Evolutionary conservation across 2,113 vertebrate genomes (phyloP).

Genomic region (Paraplagusia blochii): DNA sequence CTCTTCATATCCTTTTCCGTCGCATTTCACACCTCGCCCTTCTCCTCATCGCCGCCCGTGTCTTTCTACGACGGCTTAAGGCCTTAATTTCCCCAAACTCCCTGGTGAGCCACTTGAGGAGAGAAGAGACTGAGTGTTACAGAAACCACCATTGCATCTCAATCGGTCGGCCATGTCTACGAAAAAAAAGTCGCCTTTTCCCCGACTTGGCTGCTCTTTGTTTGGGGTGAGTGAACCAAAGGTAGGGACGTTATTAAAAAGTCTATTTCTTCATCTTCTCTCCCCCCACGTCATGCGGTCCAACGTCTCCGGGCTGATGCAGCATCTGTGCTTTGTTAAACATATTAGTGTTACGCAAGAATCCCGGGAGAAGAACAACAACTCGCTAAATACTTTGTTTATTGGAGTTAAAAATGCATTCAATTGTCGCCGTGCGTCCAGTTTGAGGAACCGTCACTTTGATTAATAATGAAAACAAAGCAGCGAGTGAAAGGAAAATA

Average conservation of each 20-base stretch:
- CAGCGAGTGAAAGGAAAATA: slow-evolving; percentile 49
- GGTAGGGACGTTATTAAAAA: slow-evolving; percentile 46
- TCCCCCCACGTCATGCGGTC: slow-evolving; percentile 50
- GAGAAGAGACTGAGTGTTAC: slow-evolving; percentile 39
- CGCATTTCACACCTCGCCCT: slow-evolving; percentile 51
- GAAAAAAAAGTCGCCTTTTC: slow-evolving; percentile 42
- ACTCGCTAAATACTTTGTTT: slow-evolving; percentile 68
- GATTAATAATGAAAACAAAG: slow-evolving; percentile 59
- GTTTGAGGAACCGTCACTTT: slow-evolving; percentile 37
- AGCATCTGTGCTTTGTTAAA: slow-evolving; percentile 73
- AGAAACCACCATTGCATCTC: slow-evolving; percentile 48
- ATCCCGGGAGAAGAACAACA: slow-evolving; percentile 64
- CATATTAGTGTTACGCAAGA: slow-evolving; percentile 68
- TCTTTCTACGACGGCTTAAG: slow-evolving; percentile 50
- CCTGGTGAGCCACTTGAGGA: slow-evolving; percentile 23
- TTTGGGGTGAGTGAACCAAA: slow-evolving; percentile 28
- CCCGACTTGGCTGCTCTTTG: slow-evolving; percentile 15
- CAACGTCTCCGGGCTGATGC: slow-evolving; percentile 63
- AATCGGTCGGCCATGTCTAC: slow-evolving; percentile 39
- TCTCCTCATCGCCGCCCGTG: slow-evolving; percentile 38
- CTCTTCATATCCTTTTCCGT: slow-evolving; percentile 48
- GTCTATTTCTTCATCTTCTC: slow-evolving; percentile 27
- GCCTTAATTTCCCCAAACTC: slow-evolving; percentile 22
- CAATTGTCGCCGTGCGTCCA: slow-evolving; percentile 44
- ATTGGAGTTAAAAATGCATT: slow-evolving; percentile 65